Evolutionary conservation across 2,797 vertebrate species (phyloP), one percentile per base, ranked within the genome.

Genomic region (Eurystomus glaucurus): DNA sequence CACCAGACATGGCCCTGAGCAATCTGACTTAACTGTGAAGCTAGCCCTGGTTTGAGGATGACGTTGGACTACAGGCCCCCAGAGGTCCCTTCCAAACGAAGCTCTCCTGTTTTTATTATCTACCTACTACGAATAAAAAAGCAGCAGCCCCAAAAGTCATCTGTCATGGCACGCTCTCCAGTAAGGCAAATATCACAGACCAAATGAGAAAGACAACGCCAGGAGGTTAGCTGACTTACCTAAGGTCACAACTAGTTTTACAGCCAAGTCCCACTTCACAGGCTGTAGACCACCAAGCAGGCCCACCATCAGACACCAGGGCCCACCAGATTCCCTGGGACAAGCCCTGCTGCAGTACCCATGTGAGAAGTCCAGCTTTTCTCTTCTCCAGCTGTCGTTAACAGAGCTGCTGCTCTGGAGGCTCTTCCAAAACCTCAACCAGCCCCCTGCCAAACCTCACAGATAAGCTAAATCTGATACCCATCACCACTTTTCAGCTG

Each of bases 201-300:
- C 13, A 65, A 37, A 9, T 0, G 4, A 52, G 28, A 66, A 18
- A 8, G 14, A 31, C 0, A 2, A 57, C 14, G 19, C 11, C 23
- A 31, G 29, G n/a, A 57, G 3, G 18, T 35, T 41, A 82, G 52
- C 23, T 35, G 17, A 39, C 37, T 65, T 57, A 9, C 8, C 20
- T 33, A 33, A 5, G 7, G 33, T 46, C 37, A 76, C 64, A 39
- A 37, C 16, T 4, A 46, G 16, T 52, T 65, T 33, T 15, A 58
- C 37, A 78, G n/a, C 10, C 55, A 37, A 35, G 18, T 41, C 62
- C 35, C 12, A 22, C 60, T 14, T 8, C 28, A 58, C 16, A 46
- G n/a, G 45, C 37, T 52, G 45, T 29, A 65, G 39, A 43, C 9
- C 62, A 58, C 20, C 1, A 0, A 55, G 35, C 1, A 10, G 48